These are phyloP conservation scores for Miichthys miiuy DNA, from an alignment of 2,797 vertebrate species.

Conservation along the genomic window DNA sequence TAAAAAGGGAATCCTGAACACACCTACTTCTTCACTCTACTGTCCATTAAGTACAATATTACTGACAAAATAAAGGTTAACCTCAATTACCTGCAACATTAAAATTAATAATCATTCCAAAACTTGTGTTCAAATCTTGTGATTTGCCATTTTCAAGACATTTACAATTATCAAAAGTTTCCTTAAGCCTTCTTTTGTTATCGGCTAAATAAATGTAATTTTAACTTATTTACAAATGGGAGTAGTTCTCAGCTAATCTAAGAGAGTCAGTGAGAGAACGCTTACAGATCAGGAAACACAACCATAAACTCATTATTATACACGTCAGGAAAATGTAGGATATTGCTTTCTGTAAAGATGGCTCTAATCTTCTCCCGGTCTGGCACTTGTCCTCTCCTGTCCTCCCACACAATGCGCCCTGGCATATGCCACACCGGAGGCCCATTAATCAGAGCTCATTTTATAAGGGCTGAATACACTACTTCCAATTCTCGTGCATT, in stretches of 20 bases:
- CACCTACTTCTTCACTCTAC: background rate
- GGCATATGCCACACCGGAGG: slow-evolving; percentile 65
- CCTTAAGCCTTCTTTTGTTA: background rate
- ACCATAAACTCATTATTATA: slow-evolving; percentile 3
- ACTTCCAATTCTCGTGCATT: slow-evolving; percentile 72
- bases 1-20: background rate
- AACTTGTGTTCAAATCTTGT: background rate
- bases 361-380: slow-evolving; percentile 30
- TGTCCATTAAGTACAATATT: background rate
- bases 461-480: slow-evolving; percentile 72
- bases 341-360: slow-evolving; percentile 26
- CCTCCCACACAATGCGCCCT: slow-evolving; percentile 60
- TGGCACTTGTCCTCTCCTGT: slow-evolving; percentile 49
- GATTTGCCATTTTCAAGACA: background rate
- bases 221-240: background rate
- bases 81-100: background rate
- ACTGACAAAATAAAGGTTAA: background rate
- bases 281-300: background rate
- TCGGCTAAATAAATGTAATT: background rate
- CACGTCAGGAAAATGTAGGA: slow-evolving; percentile 40
- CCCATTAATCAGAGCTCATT: slow-evolving; percentile 80
- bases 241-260: background rate
- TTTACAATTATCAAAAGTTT: background rate
- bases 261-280: background rate
- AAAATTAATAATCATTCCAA: background rate